Evolutionary conservation across 2,113 vertebrate species (phyloP).

Genomic region (Arizona elegans): DNA sequence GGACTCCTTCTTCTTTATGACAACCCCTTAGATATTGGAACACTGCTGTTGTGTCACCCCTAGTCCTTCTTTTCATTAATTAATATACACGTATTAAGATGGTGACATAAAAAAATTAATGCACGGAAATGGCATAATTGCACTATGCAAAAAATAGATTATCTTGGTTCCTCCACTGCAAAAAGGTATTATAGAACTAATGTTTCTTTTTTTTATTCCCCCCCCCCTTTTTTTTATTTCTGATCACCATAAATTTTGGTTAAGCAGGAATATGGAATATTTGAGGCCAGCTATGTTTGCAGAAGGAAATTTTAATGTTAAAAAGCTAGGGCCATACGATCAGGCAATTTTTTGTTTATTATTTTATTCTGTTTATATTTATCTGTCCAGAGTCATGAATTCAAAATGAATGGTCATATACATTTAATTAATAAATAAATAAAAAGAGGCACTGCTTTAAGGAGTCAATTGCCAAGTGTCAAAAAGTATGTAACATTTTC

Average conservation of each 20-base stretch:
- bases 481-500: neutral
- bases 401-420: neutral
- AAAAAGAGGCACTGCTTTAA: neutral
- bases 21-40: neutral
- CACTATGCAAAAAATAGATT: neutral
- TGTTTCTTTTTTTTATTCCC: too few relatives aligned
- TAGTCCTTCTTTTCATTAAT: neutral
- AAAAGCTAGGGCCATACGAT: neutral
- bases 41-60: neutral
- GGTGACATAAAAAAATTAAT: slow-evolving; percentile 18
- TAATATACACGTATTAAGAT: neutral
- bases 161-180: neutral
- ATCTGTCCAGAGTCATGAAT: neutral
- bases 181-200: neutral
- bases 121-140: neutral
- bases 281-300: neutral
- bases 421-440: neutral
- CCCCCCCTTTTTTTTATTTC: neutral
- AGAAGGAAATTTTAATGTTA: neutral
- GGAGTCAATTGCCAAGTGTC: neutral
- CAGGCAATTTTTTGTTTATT: neutral
- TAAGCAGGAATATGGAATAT: neutral
- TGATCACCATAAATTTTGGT: neutral
- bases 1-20: neutral
- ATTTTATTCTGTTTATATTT: neutral